phyloP scores from a whole-genome alignment of 2,888 invertebrate genomes.

The Archaeoteleia sp. region DNA sequence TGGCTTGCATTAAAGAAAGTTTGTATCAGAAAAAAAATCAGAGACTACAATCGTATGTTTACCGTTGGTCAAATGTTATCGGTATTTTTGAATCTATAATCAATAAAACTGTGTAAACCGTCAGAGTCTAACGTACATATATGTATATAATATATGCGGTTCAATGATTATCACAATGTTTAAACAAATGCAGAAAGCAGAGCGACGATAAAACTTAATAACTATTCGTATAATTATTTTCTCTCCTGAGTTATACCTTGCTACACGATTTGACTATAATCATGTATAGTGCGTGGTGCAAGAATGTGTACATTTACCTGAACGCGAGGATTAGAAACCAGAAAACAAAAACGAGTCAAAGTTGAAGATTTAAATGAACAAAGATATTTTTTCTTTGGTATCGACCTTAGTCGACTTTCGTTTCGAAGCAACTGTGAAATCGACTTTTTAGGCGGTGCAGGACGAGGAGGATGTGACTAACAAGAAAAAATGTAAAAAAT shows the following conservation, averaged over 20 bases:
- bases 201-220: constrained; percentile 45
- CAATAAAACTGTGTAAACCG: constrained; percentile 4
- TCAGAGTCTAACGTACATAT: too few relatives aligned
- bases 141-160: constrained; percentile 21
- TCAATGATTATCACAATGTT: constrained; percentile 49
- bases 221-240: constrained; percentile 9
- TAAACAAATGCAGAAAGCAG: constrained; percentile 57
- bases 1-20: too few relatives aligned
- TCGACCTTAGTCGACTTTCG: background rate
- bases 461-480: constrained; percentile 22
- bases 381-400: background rate
- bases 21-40: too few relatives aligned
- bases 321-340: constrained; percentile 4
- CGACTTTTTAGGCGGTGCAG: constrained; percentile 1
- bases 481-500: background rate
- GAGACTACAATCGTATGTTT: too few relatives aligned
- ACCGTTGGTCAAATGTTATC: constrained; percentile 30
- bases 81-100: constrained; percentile 34
- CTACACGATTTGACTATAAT: constrained; percentile 18
- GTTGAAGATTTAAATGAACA: constrained; percentile 19
- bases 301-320: constrained; percentile 6
- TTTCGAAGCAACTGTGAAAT: constrained; percentile 3
- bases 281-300: constrained; percentile 18
- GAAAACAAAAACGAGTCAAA: constrained; percentile 11
- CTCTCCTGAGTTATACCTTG: constrained; percentile 4